Base-by-base conservation (phyloP, 2,113 vertebrate species). In the Oncorhynchus masou region DNA sequence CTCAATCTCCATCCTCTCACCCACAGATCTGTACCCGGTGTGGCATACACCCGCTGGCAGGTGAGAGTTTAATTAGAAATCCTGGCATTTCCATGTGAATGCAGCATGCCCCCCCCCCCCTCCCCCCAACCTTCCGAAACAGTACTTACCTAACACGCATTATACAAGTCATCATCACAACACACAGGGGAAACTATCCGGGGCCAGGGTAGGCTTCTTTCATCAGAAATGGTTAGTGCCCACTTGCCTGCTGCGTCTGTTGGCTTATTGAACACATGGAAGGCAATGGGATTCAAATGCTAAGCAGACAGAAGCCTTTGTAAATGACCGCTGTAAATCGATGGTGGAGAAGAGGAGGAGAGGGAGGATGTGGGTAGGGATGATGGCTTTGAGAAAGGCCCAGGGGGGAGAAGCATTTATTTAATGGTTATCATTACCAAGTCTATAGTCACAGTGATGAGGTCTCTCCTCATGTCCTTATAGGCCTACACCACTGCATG, bases 41-140 rank as follows among this genome's bases (percentile, higher is more conserved):
- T 45, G 39, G n/a, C 66, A 70, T 20, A n/a, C 22, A 51, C 51
- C 70, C 9, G 39, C 48, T 78, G 66, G 19, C 62, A 45, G 70
- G 62, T 20, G 31, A 67, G 48, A n/a, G 11, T 74, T 73, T 59
- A 59, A 59, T 67, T 73, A 78, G 65, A 68, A 65, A 76, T 22
- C 16, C 34, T 64, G 48, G 24, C 75, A 71, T 77, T 77, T 71
- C 54, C 60, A 27, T 29, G 24, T 71, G 34, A 66, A 62, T 39
- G 9, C 39, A 31, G 49, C 29, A 72, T 12, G 19, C 8, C 39
- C 39, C 2, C 39, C 39, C 34, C 34, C 5, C 9, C 71, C 11
- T 1, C 3, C 54, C 11, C 0, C n/a, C 51, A n/a, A 24, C n/a
- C 22, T 5, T 15, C 20, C 16, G 2, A 13, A 11, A 29, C 5